phyloP scores from a whole-genome alignment of 2,113 vertebrate species.

The Cryptotis parvus region DNA sequence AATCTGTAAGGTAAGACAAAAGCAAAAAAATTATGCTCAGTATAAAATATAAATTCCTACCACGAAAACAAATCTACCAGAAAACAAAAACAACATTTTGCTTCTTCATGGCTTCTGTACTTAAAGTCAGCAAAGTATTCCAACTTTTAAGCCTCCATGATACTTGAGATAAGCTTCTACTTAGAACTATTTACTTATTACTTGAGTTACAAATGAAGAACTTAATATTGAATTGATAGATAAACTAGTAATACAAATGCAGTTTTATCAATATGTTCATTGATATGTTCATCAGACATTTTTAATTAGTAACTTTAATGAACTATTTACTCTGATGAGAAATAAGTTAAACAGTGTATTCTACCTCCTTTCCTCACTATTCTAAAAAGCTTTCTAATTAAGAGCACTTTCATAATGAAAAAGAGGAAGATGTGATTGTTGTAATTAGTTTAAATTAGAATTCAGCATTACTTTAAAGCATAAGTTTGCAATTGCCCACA shows the following conservation, averaged over 20 bases:
- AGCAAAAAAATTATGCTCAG: not conserved
- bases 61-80: not conserved
- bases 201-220: constrained; percentile 6
- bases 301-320: constrained; percentile 63
- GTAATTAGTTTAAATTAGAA: constrained; percentile 54
- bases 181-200: constrained; percentile 30
- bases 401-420: constrained; percentile 55
- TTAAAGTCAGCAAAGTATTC: not conserved
- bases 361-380: constrained; percentile 50
- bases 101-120: constrained; percentile 10
- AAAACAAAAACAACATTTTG: not conserved
- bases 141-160: not conserved
- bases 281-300: constrained; percentile 52
- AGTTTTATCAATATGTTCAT: constrained; percentile 60
- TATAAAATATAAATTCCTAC: not conserved
- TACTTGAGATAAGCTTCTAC: not conserved
- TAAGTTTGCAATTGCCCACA: not conserved
- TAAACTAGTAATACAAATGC: constrained; percentile 9
- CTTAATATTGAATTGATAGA: not conserved
- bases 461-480: constrained; percentile 45
- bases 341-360: constrained; percentile 9
- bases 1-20: not conserved
- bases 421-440: constrained; percentile 1
- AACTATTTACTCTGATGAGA: constrained; percentile 59
- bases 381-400: constrained; percentile 72